Evolutionary conservation across 2,888 invertebrate genomes (phyloP), one percentile per base, ranked within the genome.

Genomic region (Eupithecia tripunctaria): DNA sequence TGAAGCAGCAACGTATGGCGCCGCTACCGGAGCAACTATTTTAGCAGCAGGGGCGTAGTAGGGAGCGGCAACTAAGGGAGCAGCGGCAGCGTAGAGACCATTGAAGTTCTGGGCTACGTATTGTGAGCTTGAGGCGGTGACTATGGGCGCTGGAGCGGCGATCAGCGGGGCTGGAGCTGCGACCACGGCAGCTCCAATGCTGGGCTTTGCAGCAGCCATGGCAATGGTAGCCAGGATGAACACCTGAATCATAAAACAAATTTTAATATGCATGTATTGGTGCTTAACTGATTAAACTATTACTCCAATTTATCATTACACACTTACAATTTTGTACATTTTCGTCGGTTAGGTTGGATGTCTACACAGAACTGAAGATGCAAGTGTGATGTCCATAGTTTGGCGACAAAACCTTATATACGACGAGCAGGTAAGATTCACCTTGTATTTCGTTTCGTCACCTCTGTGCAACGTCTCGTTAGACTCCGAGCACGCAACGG

Each of bases 51-150:
- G 96, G 93, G 80, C 96, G 87, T 73, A 96, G 95, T 86, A 96
- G 96, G 81, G 95, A 0, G 96, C 95, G 0, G 96, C 96, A n/a
- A 96, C 95, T 78, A 95, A 93, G 10, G 95, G 95, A 0, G 95
- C 95, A 1, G 92, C 94, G 27, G 90, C 93, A 32, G 90, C 92
- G 76, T 88, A 70, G 64, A 88, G 10, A 85, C 85, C 51, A 71
- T 81, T 81, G 76, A 70, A 78, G 75, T 76, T 81, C 73, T 81
- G 78, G 85, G 79, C n/a, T 83, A 87, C 14, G 84, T 88, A 59
- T 85, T 86, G 47, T 81, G 85, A 60, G 85, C 81, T 81, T 1
- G 93, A 92, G 36, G 91, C 94, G 74, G 89, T 89, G 18, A 90
- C 86, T 15, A 90, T 79, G 0, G 91, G 89, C 5, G 91, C 87